Base-by-base conservation (phyloP, 2,888 invertebrate genomes). In the Globia sparganii region DNA sequence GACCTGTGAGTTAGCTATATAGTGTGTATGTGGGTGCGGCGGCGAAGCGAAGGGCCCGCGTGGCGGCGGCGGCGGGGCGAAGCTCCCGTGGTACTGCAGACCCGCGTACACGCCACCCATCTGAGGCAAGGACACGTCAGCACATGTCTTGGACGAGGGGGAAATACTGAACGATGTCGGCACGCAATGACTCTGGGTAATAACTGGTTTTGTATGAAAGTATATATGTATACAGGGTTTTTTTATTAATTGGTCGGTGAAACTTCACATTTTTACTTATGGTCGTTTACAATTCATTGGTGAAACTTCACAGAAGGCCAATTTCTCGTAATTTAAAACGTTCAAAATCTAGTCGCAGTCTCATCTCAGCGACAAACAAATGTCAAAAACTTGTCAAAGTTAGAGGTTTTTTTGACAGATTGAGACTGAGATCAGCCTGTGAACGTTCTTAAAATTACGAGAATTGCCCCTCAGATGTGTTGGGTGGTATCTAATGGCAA, bases 61-160 rank as follows among this genome's bases (percentile, higher is more conserved):
- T 69, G 95, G 94, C 79, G 95, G 93, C 53, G 92, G 91, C 82
- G 93, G 92, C 31, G 91, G 91, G 74, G 92, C 91, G 91, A 94
- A 94, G 78, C 92, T 89, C 74, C 92, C 93, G 91, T 92, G 93
- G 91, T 96, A 95, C 92, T 93, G 95, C 89, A 95, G 92, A 15
- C 95, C 95, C 85, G 96, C 95, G 93, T 95, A 96, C 93, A 96
- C 93, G 77, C 95, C 94, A 90, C 95, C 95, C 96, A 96, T 94
- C 96, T 96, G 92, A 78, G 77, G 72, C 72, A 40, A 31, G 1
- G 2, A 2, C 0, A 37, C 69, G 77, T 84, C 73, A 85, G 74
- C 56, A 73, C 5, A 15, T 5, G 31, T 0, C 3, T 13, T 15
- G 0, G 15, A 11, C 0, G 11, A 13, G 49, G 72, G 6, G 75